Evolutionary conservation across 2,888 invertebrate genomes (phyloP).

Genomic region (Harpalus rufipes): DNA sequence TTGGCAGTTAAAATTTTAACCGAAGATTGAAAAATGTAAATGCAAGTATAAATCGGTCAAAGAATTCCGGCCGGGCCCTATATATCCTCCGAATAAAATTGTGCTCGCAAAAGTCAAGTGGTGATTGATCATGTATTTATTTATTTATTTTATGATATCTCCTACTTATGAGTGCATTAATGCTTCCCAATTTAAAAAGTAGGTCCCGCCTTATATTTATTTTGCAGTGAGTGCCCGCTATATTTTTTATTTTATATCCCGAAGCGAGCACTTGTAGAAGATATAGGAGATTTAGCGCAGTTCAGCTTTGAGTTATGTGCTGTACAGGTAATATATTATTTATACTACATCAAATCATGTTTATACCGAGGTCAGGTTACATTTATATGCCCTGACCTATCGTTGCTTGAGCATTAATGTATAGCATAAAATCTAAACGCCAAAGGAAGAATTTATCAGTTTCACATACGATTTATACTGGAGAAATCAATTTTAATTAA

Average conservation of each 20-base stretch:
- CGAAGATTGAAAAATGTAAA: no score
- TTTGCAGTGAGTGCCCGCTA: not conserved
- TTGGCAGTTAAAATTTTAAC: no score
- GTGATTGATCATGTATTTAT: no score
- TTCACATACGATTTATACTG: not conserved
- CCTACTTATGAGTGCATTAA: not conserved
- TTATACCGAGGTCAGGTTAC: conserved; percentile 57
- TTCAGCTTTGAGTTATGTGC: conserved; percentile 51
- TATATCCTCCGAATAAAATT: no score
- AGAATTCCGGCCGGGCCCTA: no score
- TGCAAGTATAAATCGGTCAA: no score
- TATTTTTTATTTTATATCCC: conserved; percentile 38
- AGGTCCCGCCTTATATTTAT: not conserved
- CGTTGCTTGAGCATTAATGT: conserved; percentile 48
- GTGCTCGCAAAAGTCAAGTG: no score
- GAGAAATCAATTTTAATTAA: not conserved
- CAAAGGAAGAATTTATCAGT: not conserved
- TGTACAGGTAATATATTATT: conserved; percentile 61
- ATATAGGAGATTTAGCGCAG: conserved; percentile 54
- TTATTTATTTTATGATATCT: no score
- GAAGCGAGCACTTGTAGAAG: conserved; percentile 12
- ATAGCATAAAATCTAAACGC: conserved; percentile 58
- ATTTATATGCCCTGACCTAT: conserved; percentile 56
- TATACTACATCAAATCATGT: conserved; percentile 65
- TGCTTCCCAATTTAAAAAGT: conserved; percentile 5